phyloP scores from a whole-genome alignment of 1,140 invertebrate genomes.

The Philopotamus ludificatus region DNA sequence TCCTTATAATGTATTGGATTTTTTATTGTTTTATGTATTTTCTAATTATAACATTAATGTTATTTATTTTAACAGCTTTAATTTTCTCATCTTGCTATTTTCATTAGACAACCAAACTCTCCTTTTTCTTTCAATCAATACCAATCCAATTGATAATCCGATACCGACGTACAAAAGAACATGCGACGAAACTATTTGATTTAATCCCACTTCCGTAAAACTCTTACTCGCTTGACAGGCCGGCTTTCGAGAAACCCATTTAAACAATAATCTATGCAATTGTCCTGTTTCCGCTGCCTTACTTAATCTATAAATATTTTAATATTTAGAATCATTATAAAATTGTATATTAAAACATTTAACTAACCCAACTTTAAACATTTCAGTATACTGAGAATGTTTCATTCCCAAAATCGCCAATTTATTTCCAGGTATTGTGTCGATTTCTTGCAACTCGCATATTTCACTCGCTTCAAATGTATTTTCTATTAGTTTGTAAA shows the following conservation, averaged over 20 bases:
- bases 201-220: constrained; percentile 33
- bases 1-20: too few relatives aligned
- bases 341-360: not conserved
- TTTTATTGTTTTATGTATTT: too few relatives aligned
- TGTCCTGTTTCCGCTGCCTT: constrained; percentile 35
- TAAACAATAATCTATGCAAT: constrained; percentile 23
- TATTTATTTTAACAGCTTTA: not conserved
- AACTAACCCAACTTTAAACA: constrained; percentile 37
- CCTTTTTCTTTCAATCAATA: constrained; percentile 13
- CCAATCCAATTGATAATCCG: constrained; percentile 1
- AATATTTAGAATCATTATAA: not conserved
- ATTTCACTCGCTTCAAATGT: constrained; percentile 38
- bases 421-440: constrained; percentile 24
- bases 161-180: constrained; percentile 12
- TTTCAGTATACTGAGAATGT: constrained; percentile 35
- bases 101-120: too few relatives aligned
- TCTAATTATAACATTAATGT: not conserved
- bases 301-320: constrained; percentile 29
- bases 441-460: constrained; percentile 39
- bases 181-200: constrained; percentile 31
- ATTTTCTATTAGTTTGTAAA: constrained; percentile 32
- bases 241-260: constrained; percentile 37
- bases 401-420: constrained; percentile 34
- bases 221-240: constrained; percentile 36
- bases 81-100: too few relatives aligned